Percentiles rank a stretch among this genome's conserved stretches.
Evolutionary conservation across 2,113 vertebrate genomes (phyloP).

Genomic region (Atractosteus spatula): DNA sequence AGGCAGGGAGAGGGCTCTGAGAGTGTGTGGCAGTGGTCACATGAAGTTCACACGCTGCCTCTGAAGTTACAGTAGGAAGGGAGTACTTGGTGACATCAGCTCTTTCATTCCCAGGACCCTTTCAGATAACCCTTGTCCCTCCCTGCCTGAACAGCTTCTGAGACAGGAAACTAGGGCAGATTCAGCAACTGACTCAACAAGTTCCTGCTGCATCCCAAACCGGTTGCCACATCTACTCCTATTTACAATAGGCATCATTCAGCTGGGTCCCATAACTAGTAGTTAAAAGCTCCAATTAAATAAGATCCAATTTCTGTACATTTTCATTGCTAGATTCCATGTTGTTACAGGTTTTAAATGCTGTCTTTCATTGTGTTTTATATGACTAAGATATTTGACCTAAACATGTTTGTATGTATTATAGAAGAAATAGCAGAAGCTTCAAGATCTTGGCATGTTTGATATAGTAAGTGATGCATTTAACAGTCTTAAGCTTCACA

Average conservation of each 20-base stretch:
- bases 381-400: too few species aligned
- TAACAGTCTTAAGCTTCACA: too few species aligned
- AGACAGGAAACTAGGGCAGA: background rate
- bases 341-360: too few species aligned
- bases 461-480: too few species aligned
- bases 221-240: background rate
- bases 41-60: background rate
- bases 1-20: background rate
- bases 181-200: background rate
- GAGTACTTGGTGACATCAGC: background rate
- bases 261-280: background rate
- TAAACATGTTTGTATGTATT: too few species aligned
- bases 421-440: too few species aligned
- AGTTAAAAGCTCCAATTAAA: background rate
- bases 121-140: conserved; percentile 1
- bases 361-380: too few species aligned
- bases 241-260: background rate
- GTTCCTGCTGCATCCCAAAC: background rate
- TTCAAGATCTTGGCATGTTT: too few species aligned
- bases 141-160: background rate
- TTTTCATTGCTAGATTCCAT: background rate
- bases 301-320: background rate
- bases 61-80: conserved; percentile 4
- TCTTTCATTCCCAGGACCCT: conserved; percentile 2
- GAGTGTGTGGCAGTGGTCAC: background rate